Base-by-base conservation (phyloP, 2,888 invertebrate genomes). In the Pomacea canaliculata region DNA sequence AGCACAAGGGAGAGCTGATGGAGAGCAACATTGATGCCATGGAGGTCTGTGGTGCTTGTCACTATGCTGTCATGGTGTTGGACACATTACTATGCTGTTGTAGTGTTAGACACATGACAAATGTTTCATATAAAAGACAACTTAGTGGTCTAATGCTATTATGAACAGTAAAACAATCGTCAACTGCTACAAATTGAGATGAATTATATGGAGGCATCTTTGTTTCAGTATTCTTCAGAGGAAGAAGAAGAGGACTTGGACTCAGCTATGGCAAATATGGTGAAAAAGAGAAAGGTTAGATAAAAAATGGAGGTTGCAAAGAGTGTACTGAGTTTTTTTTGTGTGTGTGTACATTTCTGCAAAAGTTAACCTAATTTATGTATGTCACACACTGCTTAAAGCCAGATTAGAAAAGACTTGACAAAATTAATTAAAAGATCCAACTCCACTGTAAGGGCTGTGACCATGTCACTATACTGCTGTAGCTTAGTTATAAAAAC, bases 21-120 rank as follows among this genome's bases (percentile, higher is more conserved):
- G 98, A 99, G 91, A 98, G 98, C 90, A 98, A 99, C 92, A 97
- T 98, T 91, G 99, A 99, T 90, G 97, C 97, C 0, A 92, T 99
- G 80, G 99, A 94, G 91, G 92, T 92, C 86, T 67, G 76, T 65
- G 18, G n/a, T 59, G n/a, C 27, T 12, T 37, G 37, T 37, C 37
- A 37, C 37, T 37, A 37, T 5, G 7, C 48, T 37, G 27, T 68
- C 46, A 37, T 27, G 27, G 9, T 12, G 12, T 68, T 27, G 18
- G 3, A n/a, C 67, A 67, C 27, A 23, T 16, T n/a, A 23, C 8
- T 18, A 23, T 37, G 4, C 27, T 67, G 67, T 67, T 8, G 4
- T 27, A 8, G 19, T 16, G 67, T 8, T 67, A 8, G 67, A 16
- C 27, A n/a, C 3, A 23, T 23, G 2, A 67, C 16, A 23, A 16